Evolutionary conservation across 2,113 vertebrate species (phyloP), one percentile per base, ranked within the genome.

Genomic region (Tenebrosternarchus preto): DNA sequence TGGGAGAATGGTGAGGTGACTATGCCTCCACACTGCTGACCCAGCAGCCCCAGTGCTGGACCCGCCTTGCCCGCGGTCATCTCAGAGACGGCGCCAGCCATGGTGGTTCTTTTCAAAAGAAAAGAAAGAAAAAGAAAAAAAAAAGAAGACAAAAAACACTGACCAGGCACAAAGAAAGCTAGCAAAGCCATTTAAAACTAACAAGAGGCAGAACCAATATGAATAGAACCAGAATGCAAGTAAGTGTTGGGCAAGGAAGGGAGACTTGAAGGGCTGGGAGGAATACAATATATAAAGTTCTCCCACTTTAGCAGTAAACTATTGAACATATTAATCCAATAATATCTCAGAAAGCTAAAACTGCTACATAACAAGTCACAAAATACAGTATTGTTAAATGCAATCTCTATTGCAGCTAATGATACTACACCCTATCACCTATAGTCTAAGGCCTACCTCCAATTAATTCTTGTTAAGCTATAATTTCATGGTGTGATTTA

Each of bases 331-430:
- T 86, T 84, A 83, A 87, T 85, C 72, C 83, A 86, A 53, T 27
- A 86, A 53, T 20, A 86, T 86, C 88, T 88, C 78, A 84, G 63
- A 78, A 88, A 89, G 90, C 90, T 92, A 92, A 91, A 90, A 92
- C 85, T 85, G 91, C 92, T 93, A 93, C 91, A 87, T 46, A 92
- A 92, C 91, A 88, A 92, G 90, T 90, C 92, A 93, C 93, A 88
- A 92, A 91, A 87, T 90, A 93, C 92, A 91, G 80, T 86, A 86
- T 87, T 88, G 63, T 86, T 87, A 90, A 90, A 86, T 90, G 91
- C 84, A 82, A 88, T 88, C 89, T 91, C 89, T 88, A 88, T 86
- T 86, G 86, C 86, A 89, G 90, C 89, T 92, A 92, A 90, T 82
- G 84, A 89, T 73, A 85, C 87, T 89, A 90, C 80, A 83, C 82